Base-by-base conservation (phyloP, 1,140 invertebrate genomes). In the Drosophila pseudoobscura region DNA sequence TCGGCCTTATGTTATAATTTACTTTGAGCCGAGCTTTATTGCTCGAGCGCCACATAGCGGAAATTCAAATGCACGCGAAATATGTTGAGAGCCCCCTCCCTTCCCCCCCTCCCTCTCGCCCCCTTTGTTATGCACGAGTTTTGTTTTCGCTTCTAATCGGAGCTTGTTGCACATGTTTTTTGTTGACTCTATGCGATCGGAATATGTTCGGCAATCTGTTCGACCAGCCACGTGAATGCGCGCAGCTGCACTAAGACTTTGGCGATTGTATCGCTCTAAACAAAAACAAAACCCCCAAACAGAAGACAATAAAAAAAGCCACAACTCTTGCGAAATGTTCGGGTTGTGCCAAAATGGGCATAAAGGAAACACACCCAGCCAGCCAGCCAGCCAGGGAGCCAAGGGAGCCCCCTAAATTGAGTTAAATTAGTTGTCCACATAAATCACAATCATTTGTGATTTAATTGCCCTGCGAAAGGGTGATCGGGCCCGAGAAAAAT, bases 11-110 rank as follows among this genome's bases (percentile, higher is more conserved):
- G 83, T 87, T 87, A 87, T 87, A 87, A 87, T 87, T 87, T 87
- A 88, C 56, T 82, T 78, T 39, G 61, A 45, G 64, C 26, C 72
- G 68, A 88, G 82, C 82, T 85, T 85, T 85, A 85, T 85, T 85
- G 84, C 82, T 75, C 65, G 68, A 66, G 69, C 64, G 77, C 64
- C 74, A 76, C 72, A 88, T 87, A 87, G 83, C 83, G 83, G 83
- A 87, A 87, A 87, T 88, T 87, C 78, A 87, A 87, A 87, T 87
- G 78, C 83, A 83, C 71, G 77, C 78, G 68, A 87, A 88, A 87
- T 83, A 87, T 83, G 79, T 88, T 78, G 47, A 78, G 61, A 77
- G 50, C 24, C 24, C 5, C 4, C 0, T 4, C 24, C 5, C 24
- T 26, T 0, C 24, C 35, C 35, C 3, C 4, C 9, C 26, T 47